A percentile compares a stretch with the other conserved stretches of the same genome.
These are phyloP conservation scores for Hydrotaea cyrtoneurina DNA, from an alignment of 2,888 invertebrate species.

Conservation along the genomic window DNA sequence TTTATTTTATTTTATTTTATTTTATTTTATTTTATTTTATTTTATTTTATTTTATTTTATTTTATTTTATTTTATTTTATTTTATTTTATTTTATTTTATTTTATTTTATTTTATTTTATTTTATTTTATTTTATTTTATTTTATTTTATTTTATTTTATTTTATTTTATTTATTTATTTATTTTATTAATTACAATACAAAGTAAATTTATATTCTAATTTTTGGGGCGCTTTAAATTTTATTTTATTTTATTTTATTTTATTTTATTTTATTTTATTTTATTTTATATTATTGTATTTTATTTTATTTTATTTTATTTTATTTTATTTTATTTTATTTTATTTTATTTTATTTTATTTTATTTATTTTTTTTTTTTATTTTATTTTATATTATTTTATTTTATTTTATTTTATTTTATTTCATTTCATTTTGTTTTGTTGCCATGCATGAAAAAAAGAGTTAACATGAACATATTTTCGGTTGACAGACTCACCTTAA, in stretches of 20 bases:
- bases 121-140: background rate
- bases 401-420: too few species aligned
- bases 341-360: background rate
- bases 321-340: background rate
- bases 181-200: background rate
- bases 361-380: too few species aligned
- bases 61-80: background rate
- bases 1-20: background rate
- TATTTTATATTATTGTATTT: background rate
- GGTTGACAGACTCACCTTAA: too few species aligned
- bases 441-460: too few species aligned
- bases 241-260: background rate
- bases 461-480: too few species aligned
- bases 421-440: too few species aligned
- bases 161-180: background rate
- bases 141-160: background rate
- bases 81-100: background rate
- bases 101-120: background rate
- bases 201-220: background rate
- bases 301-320: background rate
- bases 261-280: background rate
- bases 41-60: background rate
- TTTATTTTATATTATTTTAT: too few species aligned
- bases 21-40: constrained; percentile 1
- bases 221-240: background rate